Percentiles rank a stretch among this genome's conserved stretches.
Evolutionary conservation across 2,797 vertebrate genomes (phyloP).

Genomic region (Periophthalmus magnuspinnatus): DNA sequence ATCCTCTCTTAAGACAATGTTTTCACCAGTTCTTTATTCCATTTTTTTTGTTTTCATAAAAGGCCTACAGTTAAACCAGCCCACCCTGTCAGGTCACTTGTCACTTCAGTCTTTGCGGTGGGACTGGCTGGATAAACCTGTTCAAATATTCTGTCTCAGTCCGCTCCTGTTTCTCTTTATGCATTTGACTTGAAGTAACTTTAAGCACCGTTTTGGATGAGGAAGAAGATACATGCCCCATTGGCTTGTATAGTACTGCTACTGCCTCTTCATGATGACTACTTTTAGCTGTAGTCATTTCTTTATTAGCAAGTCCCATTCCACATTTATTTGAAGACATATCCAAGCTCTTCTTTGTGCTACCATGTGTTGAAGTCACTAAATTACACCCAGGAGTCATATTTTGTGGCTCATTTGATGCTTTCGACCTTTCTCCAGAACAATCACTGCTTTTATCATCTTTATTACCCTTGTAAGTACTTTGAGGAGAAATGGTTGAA

Average conservation of each 20-base stretch:
- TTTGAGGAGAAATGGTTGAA: conserved; percentile 10
- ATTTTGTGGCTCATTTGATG: conserved; percentile 3
- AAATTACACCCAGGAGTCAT: conserved; percentile 10
- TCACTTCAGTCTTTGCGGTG: conserved; percentile 31
- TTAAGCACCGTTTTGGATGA: conserved; percentile 4
- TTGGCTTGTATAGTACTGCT: conserved; percentile 1
- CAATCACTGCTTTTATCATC: conserved; percentile 8
- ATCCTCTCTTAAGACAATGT: background rate
- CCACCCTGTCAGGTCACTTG: background rate
- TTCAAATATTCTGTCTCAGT: conserved; percentile 14
- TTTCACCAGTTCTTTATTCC: background rate
- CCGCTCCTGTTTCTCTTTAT: conserved; percentile 7
- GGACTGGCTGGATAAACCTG: conserved; percentile 23
- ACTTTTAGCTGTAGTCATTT: conserved; percentile 1
- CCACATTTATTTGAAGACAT: conserved; percentile 5
- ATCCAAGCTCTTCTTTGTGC: background rate
- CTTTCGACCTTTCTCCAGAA: conserved; percentile 6
- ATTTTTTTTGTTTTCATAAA: background rate
- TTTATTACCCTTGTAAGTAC: conserved; percentile 16
- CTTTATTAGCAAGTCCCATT: background rate
- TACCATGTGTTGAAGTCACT: conserved; percentile 10
- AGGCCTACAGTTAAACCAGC: background rate
- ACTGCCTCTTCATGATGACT: background rate
- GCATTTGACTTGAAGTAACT: conserved; percentile 10
- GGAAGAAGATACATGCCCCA: conserved; percentile 6